phyloP scores from a whole-genome alignment of 2,888 invertebrate genomes.

The Netelia melanura region DNA sequence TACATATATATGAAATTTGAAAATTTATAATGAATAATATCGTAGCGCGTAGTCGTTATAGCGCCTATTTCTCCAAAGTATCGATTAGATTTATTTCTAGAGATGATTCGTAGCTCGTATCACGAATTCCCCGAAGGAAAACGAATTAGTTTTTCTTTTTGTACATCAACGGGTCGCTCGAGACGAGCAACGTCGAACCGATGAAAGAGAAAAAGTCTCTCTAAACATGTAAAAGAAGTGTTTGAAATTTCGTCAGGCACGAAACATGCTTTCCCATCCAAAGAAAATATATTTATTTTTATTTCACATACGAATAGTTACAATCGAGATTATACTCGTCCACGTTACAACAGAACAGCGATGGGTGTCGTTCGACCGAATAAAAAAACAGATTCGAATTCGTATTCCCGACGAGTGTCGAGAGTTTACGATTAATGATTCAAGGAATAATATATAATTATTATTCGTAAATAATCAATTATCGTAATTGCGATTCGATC shows the following conservation, averaged over 20 bases:
- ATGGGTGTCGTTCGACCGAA: neutral
- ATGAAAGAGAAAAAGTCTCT: neutral
- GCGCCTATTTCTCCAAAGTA: conserved; percentile 62
- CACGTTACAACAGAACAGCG: conserved; percentile 9
- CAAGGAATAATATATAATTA: neutral
- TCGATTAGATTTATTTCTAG: conserved; percentile 54
- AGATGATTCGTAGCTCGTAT: conserved; percentile 54
- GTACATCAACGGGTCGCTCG: neutral
- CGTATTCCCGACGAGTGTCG: neutral
- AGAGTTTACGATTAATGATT: neutral
- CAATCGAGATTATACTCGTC: conserved; percentile 8
- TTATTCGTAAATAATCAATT: neutral
- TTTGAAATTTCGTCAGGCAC: no score
- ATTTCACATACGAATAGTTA: neutral
- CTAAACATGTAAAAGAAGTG: no score
- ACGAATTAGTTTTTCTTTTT: neutral
- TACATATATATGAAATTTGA: conserved; percentile 44
- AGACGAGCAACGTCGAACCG: neutral
- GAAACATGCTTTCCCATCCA: neutral
- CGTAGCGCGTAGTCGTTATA: conserved; percentile 67
- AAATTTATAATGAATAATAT: conserved; percentile 31
- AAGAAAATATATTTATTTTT: conserved; percentile 3
- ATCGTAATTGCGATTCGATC: neutral
- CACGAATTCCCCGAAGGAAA: neutral
- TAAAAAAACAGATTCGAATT: conserved; percentile 4